Evolutionary conservation across 2,797 vertebrate genomes (phyloP).

Genomic region (Sebastes ruberrimus): DNA sequence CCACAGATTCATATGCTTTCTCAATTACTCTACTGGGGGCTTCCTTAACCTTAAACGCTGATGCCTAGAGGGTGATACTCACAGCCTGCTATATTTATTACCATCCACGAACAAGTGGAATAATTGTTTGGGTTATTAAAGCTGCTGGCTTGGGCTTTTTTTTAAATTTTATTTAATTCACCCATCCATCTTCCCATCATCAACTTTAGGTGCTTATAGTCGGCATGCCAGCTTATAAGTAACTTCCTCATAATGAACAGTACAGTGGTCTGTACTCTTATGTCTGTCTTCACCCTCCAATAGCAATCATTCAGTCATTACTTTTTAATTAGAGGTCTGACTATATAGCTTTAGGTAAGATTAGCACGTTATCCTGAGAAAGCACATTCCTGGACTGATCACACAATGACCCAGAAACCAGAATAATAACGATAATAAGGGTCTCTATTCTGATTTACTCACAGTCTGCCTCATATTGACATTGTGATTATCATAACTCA

Average conservation of each 20-base stretch:
- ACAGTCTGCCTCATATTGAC: not conserved
- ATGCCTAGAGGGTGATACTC: constrained; percentile 4
- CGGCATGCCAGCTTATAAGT: not conserved
- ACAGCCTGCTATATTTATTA: constrained; percentile 12
- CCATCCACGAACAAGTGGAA: constrained; percentile 1
- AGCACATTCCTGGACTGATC: constrained; percentile 5
- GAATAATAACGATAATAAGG: not conserved
- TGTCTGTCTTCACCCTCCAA: constrained; percentile 56
- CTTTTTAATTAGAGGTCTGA: constrained; percentile 23
- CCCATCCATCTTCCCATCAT: constrained; percentile 54
- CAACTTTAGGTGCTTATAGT: constrained; percentile 19
- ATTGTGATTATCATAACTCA: constrained; percentile 17
- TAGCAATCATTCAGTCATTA: constrained; percentile 30
- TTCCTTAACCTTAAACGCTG: constrained; percentile 26
- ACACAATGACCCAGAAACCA: not conserved
- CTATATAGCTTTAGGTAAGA: not conserved
- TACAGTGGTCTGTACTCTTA: constrained; percentile 8
- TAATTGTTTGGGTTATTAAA: constrained; percentile 36
- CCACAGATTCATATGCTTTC: constrained; percentile 41
- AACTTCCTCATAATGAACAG: constrained; percentile 23
- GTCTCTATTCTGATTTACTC: constrained; percentile 9
- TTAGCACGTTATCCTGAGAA: not conserved
- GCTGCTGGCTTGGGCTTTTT: not conserved
- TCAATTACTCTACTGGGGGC: constrained; percentile 24
- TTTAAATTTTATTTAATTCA: not conserved